A percentile compares a stretch with the other conserved stretches of the same genome.
Conservation (phyloP, 2,888 invertebrate species). For the Melipona bicolor region DNA sequence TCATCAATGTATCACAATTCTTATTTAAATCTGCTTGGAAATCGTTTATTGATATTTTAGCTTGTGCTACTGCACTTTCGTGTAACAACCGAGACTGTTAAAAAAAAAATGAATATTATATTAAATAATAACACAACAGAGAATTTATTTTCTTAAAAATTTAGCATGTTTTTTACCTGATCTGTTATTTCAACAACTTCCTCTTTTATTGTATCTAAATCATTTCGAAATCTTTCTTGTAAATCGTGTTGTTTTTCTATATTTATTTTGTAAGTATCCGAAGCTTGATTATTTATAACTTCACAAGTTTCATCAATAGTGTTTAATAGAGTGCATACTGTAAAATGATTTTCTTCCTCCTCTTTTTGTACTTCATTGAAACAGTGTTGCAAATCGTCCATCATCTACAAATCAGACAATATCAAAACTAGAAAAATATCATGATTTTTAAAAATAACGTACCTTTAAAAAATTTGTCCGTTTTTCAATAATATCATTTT, state of each 20-base stretch:
- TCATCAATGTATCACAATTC: conserved; percentile 67
- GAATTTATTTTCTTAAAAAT: neutral
- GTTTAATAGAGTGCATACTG: conserved; percentile 62
- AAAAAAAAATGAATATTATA: conserved; percentile 25
- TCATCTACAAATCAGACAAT: conserved; percentile 62
- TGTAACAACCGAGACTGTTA: conserved; percentile 70
- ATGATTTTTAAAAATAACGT: neutral
- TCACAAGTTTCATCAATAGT: conserved; percentile 61
- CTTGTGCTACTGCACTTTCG: conserved; percentile 62
- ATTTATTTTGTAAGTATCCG: conserved; percentile 52
- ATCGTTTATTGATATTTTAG: conserved; percentile 70
- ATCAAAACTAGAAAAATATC: neutral
- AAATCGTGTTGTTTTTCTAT: conserved; percentile 63
- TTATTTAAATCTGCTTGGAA: conserved; percentile 72
- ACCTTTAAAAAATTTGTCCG: conserved; percentile 63
- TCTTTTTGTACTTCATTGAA: conserved; percentile 65
- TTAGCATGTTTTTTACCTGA: conserved; percentile 66
- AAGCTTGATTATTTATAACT: conserved; percentile 60
- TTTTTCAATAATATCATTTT: conserved; percentile 66
- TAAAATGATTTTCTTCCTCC: conserved; percentile 61
- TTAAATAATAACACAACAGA: neutral
- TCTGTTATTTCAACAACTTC: conserved; percentile 66
- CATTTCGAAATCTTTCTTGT: conserved; percentile 67
- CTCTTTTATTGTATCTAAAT: conserved; percentile 67
- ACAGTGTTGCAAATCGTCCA: conserved; percentile 68